Base-by-base conservation (phyloP, 2,113 vertebrate species). In the Burhinus bistriatus region DNA sequence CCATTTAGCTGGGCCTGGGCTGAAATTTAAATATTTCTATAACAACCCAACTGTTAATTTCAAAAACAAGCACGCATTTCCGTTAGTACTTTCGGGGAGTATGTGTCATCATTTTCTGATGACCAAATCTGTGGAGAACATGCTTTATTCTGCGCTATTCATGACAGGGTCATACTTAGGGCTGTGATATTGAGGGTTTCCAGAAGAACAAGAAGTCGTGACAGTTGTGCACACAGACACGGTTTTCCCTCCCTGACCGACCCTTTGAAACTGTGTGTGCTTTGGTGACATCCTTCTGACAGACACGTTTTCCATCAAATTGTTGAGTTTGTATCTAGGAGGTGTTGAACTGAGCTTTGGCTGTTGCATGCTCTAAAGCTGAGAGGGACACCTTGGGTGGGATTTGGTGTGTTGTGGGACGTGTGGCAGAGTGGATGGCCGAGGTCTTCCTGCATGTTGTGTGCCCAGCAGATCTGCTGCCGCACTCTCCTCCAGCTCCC, bases 21-120 rank as follows among this genome's bases (percentile, higher is more conserved):
- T 72, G 34, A 69, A 96, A 93, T 92, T 42, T 95, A 97, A 93
- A 44, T 76, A 79, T 72, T 83, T 84, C 81, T 47, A 5, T 91
- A 95, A 92, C 71, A 91, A 79, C 54, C 36, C 87, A 68, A 78
- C 78, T 86, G 77, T 96, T 87, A 75, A 93, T 97, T 94, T 96
- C 59, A 79, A 96, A 95, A 89, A 15, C 81, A 64, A 94, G 84
- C 66, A 57, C 34, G 15, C 0, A 0, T 49, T 97, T 96, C 89
- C 52, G 66, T 92, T 77, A 87, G 88, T 86, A 66, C 76, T 76
- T 95, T 27, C 38, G 70, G 38, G 58, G 77, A 47, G 45, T 25
- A 17, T 9, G 12, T 27, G 17, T 54, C 49, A 45, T 52, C 44
- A 8, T 68, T 86, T 72, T 90, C 71, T 73, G 70, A 42, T 73